A percentile compares a stretch with the other conserved stretches of the same genome.
phyloP scores from a whole-genome alignment of 2,888 invertebrate species.

The Ornithoptera priamus region DNA sequence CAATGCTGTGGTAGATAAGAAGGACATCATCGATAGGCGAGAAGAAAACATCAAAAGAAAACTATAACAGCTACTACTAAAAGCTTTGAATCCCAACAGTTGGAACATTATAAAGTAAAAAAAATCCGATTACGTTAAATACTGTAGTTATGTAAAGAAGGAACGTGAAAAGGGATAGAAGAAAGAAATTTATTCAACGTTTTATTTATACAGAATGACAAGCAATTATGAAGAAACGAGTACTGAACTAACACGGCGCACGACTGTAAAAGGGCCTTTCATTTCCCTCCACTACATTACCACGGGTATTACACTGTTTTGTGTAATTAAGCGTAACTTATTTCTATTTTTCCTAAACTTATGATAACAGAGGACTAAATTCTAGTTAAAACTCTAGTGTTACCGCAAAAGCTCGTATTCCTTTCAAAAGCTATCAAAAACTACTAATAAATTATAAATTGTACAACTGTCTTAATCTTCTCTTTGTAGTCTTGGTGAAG shows the following conservation, averaged over 20 bases:
- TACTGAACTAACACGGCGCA: constrained; percentile 37
- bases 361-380: not conserved
- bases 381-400: no score
- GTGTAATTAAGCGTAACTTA: constrained; percentile 16
- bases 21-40: no score
- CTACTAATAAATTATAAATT: no score
- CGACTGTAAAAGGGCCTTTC: constrained; percentile 48
- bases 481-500: no score
- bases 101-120: not conserved
- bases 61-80: no score
- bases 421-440: no score
- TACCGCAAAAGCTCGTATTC: no score
- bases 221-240: constrained; percentile 54
- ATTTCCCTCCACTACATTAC: constrained; percentile 60
- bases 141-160: constrained; percentile 36
- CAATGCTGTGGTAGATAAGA: no score
- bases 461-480: no score
- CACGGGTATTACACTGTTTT: constrained; percentile 35
- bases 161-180: constrained; percentile 42
- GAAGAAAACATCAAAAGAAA: no score
- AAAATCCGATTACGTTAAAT: not conserved
- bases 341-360: not conserved
- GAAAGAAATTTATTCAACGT: constrained; percentile 55
- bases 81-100: no score
- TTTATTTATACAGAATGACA: constrained; percentile 56